Evolutionary conservation across 2,888 invertebrate genomes (phyloP), one percentile per base, ranked within the genome.

Genomic region (Thelaira solivaga): DNA sequence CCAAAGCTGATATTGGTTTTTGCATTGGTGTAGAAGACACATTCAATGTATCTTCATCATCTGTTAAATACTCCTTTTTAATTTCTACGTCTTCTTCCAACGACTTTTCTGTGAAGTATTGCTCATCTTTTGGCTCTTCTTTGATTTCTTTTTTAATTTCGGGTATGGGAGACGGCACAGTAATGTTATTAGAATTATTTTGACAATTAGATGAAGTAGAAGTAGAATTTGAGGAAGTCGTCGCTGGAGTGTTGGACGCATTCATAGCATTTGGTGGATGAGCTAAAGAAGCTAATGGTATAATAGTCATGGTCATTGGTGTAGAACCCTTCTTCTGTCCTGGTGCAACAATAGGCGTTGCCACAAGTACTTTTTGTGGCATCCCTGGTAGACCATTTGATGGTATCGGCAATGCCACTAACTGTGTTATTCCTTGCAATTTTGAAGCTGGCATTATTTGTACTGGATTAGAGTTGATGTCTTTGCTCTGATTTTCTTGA

Each of bases 301-400:
- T 86, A 36, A 87, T 87, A 18, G 86, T 86, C 86, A 86, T 86
- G 2, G 86, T 86, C 83, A 84, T 83, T 2, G 85, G 84, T 39
- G 84, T 79, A 0, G 83, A 79, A 10, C 84, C 82, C 13, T 77
- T 80, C 6, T 81, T 64, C 4, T 82, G 57, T 0, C 82, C 80
- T 1, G 84, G 81, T 5, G 81, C 80, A 4, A 84, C 79, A 39
- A 87, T 87, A 0, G 86, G 86, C 7, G 86, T 86, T 34, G 86
- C 87, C 4, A 86, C 83, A 0, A 86, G 81, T 10, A 86, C 86
- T 59, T 87, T 86, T 29, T 86, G 86, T 0, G 86, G 75, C 8
- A 85, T 51, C 26, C 80, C 78, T 72, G 82, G 51, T 77, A 80
- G 1, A 81, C 79, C 67, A 41, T 74, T 73, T 10, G 71, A 31